phyloP scores from a whole-genome alignment of 1,140 invertebrate species.

The Leptinotarsa texana region DNA sequence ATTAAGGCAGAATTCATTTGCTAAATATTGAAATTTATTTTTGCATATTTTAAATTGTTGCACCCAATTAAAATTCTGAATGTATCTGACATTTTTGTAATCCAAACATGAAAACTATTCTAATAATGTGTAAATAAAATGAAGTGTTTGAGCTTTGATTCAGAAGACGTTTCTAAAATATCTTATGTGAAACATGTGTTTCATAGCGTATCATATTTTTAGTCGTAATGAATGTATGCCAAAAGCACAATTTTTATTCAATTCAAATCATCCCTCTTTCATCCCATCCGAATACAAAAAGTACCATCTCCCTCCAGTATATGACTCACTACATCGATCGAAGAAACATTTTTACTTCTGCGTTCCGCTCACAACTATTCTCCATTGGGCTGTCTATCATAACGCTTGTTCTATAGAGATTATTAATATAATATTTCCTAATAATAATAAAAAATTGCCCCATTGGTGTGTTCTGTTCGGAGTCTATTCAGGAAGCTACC shows the following conservation, averaged over 20 bases:
- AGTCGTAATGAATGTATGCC: too few species aligned
- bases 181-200: too few species aligned
- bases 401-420: slow-evolving; percentile 32
- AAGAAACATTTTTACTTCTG: slow-evolving; percentile 35
- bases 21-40: too few species aligned
- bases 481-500: slow-evolving; percentile 13
- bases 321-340: slow-evolving; percentile 42
- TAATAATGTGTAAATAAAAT: too few species aligned
- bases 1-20: too few species aligned
- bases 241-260: neutral
- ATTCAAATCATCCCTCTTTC: neutral
- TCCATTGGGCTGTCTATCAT: slow-evolving; percentile 41
- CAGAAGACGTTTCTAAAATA: too few species aligned
- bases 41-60: too few species aligned
- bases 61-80: too few species aligned
- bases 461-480: slow-evolving; percentile 16
- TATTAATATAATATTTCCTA: slow-evolving; percentile 26
- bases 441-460: slow-evolving; percentile 36
- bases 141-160: too few species aligned
- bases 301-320: slow-evolving; percentile 18
- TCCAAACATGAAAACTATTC: too few species aligned
- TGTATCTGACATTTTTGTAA: too few species aligned
- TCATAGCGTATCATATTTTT: too few species aligned
- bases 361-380: slow-evolving; percentile 36
- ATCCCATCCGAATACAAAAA: slow-evolving; percentile 15